Percentiles rank a stretch among this genome's conserved stretches.
These are phyloP conservation scores for Tetraodon nigroviridis DNA, from an alignment of 2,113 vertebrate genomes.

Conservation along the genomic window DNA sequence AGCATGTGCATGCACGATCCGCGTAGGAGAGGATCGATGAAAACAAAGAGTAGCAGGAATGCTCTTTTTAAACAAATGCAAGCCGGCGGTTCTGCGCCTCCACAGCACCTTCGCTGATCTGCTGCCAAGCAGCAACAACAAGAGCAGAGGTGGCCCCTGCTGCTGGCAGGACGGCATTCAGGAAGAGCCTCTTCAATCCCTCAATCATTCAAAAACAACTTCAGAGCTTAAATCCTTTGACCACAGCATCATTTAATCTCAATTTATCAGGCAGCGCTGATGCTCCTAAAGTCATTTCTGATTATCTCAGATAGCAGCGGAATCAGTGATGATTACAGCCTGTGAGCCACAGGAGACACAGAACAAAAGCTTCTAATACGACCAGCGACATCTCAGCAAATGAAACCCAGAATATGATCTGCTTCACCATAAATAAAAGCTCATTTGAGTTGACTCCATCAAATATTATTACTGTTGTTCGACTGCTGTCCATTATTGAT, in stretches of 20 bases:
- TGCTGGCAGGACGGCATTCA: slow-evolving; percentile 14
- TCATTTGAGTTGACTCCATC: no score
- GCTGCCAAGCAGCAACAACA: slow-evolving; percentile 17
- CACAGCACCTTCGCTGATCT: slow-evolving; percentile 42
- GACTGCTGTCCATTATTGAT: no score
- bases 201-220: slow-evolving; percentile 42
- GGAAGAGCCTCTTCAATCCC: slow-evolving; percentile 24
- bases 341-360: no score
- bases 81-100: slow-evolving; percentile 42
- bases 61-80: slow-evolving; percentile 36
- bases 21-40: slow-evolving; percentile 61
- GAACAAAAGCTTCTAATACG: no score
- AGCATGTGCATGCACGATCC: slow-evolving; percentile 5
- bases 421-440: no score
- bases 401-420: no score
- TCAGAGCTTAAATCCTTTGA: slow-evolving; percentile 20
- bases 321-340: no score
- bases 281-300: neutral
- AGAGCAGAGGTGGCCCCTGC: slow-evolving; percentile 25
- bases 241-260: slow-evolving; percentile 14
- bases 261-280: neutral
- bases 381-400: no score
- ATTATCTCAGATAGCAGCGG: no score
- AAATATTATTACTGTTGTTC: no score
- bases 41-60: slow-evolving; percentile 48